Evolutionary conservation across 2,888 invertebrate species (phyloP), one percentile per base, ranked within the genome.

Genomic region (Chrysotoxum bicinctum): DNA sequence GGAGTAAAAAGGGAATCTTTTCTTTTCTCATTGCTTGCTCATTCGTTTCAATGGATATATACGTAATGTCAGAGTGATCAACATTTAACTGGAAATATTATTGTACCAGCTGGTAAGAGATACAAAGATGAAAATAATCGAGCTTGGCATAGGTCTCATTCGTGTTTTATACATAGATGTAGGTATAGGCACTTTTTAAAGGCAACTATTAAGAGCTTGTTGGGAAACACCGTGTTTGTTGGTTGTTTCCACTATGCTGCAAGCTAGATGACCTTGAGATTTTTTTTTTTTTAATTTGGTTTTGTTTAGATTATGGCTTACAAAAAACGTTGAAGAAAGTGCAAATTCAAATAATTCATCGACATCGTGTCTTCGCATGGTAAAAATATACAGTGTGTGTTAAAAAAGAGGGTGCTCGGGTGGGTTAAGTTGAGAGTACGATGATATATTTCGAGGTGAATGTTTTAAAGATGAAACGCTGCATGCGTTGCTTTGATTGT

Each of bases 191-290:
- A 37, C 37, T 14, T 21, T 37, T 19, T 21, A 37, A 58, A 58
- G 35, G 58, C 8, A 58, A 58, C 58, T 32, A 35, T 58, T 37
- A 62, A 48, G 19, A 66, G 50, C 5, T 66, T 66, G 66, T 66
- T 64, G 43, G 45, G 66, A 66, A 66, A 66, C 48, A 50, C 66
- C 66, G 35, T 66, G 50, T 50, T 66, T 64, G 64, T 64, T 64
- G 45, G 64, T 64, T 64, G 45, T 48, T 32, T 32, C 14, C n/a
- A 66, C 50, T 66, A n/a, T 45, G 77, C 52, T 78, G 78, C 78
- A 78, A 78, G 74, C 70, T 54, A 40, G 68, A 80, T 84, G 84
- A 84, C 84, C 84, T 84, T 84, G 84, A 84, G 54, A 26, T 56
- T 48, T 43, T 45, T 66, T 21, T 64, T 35, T 21, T 58, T 35